Conservation (phyloP, 2,888 invertebrate genomes). For the Buathra laborator region DNA sequence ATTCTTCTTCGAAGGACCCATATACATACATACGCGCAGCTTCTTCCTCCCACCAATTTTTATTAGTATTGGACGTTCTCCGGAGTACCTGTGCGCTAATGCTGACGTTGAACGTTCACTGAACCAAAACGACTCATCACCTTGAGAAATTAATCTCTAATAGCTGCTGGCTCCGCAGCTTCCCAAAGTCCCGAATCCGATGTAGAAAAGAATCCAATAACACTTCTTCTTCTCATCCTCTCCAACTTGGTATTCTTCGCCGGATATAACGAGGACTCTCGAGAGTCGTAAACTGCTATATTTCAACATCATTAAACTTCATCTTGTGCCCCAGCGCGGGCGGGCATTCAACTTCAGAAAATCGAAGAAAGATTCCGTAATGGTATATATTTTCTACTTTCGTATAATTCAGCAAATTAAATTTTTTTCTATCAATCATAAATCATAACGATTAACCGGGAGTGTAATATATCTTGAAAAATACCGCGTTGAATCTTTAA, state of each 20-base stretch:
- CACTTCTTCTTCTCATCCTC: background rate
- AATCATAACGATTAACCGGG: constrained; percentile 13
- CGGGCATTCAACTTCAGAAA: background rate
- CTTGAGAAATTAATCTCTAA: constrained; percentile 13
- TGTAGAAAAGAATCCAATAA: constrained; percentile 20
- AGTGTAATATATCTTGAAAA: constrained; percentile 18
- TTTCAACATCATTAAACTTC: constrained; percentile 7
- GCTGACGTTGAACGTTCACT: constrained; percentile 23
- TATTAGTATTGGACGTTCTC: background rate
- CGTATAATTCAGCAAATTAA: constrained; percentile 22
- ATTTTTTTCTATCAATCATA: constrained; percentile 28
- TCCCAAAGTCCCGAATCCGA: constrained; percentile 12
- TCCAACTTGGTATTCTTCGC: background rate
- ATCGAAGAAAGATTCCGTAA: background rate
- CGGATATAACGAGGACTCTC: constrained; percentile 3
- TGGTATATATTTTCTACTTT: background rate
- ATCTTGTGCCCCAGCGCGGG: background rate
- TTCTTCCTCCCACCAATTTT: background rate
- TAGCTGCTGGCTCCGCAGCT: background rate
- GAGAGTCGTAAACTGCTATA: background rate
- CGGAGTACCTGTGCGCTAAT: constrained; percentile 3
- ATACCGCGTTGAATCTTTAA: constrained; percentile 47
- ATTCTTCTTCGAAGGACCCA: background rate
- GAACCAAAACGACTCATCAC: constrained; percentile 15
- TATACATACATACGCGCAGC: background rate